phyloP scores from a whole-genome alignment of 2,888 invertebrate species.

The Caenorhabditis sulstoni region DNA sequence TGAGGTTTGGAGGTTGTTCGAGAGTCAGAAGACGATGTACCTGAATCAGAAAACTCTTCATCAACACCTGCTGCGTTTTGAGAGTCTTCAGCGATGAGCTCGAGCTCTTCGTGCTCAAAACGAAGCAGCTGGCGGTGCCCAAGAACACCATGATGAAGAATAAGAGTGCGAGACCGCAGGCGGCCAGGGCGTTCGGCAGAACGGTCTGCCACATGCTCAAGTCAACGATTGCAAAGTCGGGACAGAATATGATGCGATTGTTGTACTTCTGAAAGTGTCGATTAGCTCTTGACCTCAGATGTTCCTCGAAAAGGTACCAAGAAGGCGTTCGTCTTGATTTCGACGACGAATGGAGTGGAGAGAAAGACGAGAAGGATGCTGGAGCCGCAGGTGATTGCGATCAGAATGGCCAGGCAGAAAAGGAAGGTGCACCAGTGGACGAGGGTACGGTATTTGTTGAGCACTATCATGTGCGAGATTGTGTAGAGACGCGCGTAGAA shows the following conservation, averaged over 20 bases:
- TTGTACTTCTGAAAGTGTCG: constrained; percentile 37
- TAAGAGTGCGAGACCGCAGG: constrained; percentile 21
- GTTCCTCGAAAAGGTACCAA: neutral
- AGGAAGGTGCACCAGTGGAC: constrained; percentile 23
- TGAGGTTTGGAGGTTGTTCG: no score
- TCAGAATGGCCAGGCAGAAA: constrained; percentile 22
- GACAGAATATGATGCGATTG: constrained; percentile 42
- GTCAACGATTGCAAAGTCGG: constrained; percentile 47
- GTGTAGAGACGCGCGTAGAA: constrained; percentile 42
- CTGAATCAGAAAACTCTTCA: constrained; percentile 49
- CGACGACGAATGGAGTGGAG: constrained; percentile 46
- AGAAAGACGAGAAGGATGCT: constrained; percentile 45
- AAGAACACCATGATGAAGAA: constrained; percentile 39
- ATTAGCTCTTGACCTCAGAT: no score
- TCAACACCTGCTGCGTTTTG: constrained; percentile 36
- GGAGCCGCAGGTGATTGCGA: constrained; percentile 37
- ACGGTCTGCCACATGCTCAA: constrained; percentile 54
- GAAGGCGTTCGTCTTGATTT: constrained; percentile 47
- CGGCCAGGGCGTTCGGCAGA: constrained; percentile 41
- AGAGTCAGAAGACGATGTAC: no score
- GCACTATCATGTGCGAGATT: constrained; percentile 42
- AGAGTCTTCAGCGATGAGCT: constrained; percentile 34
- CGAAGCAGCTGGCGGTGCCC: constrained; percentile 34
- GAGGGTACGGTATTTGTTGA: constrained; percentile 30
- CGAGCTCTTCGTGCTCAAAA: constrained; percentile 22